These are phyloP conservation scores for Eurystomus glaucurus DNA, from an alignment of 2,797 vertebrate genomes.

Conservation along the genomic window DNA sequence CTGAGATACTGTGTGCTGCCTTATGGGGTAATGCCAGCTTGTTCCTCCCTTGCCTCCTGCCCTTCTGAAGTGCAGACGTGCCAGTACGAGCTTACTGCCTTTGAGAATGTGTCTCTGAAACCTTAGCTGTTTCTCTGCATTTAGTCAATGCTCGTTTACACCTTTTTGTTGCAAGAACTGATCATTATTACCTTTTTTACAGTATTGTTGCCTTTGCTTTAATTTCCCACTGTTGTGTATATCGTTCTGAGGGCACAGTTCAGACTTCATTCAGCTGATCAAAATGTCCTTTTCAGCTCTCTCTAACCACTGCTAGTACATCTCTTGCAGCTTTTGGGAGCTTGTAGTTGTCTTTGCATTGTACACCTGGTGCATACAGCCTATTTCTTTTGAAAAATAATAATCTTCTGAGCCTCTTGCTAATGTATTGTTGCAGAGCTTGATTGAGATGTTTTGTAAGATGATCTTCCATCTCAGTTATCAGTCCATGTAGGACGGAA, in stretches of 20 bases:
- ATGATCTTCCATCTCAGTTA: background rate
- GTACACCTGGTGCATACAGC: background rate
- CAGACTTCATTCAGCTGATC: background rate
- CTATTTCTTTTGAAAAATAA: background rate
- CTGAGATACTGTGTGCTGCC: conserved; percentile 96
- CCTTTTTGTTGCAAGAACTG: background rate
- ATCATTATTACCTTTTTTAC: background rate
- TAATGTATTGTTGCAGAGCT: background rate
- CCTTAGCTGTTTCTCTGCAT: background rate
- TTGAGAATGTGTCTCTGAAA: background rate
- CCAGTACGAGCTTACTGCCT: background rate
- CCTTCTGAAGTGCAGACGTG: background rate
- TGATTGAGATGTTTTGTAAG: background rate
- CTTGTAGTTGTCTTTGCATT: background rate
- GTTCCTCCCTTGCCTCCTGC: background rate
- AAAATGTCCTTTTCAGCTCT: background rate
- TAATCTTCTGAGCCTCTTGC: background rate
- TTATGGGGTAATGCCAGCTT: conserved; percentile 90
- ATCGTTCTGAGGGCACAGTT: background rate
- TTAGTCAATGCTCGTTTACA: background rate
- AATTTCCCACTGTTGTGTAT: background rate
- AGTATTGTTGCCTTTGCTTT: background rate
- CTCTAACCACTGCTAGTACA: background rate
- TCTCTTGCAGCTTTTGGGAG: background rate
- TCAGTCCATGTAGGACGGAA: background rate